phyloP scores from a whole-genome alignment of 2,113 vertebrate genomes.

The Mobula hypostoma region DNA sequence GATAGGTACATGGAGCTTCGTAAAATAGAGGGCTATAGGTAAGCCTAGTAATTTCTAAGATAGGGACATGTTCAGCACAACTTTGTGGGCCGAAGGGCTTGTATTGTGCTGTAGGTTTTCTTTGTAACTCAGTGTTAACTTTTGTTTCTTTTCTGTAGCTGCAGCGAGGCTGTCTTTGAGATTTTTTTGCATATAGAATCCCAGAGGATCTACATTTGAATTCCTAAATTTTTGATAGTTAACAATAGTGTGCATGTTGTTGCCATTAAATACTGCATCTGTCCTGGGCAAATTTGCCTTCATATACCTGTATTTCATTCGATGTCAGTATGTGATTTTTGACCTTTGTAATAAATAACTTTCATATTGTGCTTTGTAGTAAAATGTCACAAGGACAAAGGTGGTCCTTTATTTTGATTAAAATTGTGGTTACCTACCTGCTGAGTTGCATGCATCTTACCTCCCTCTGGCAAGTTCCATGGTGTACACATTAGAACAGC shows the following conservation, averaged over 20 bases:
- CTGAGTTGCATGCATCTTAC: background rate
- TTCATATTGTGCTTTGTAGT: background rate
- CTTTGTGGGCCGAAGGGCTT: too few relatives aligned
- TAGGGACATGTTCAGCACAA: too few relatives aligned
- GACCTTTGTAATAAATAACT: background rate
- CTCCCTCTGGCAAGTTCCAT: background rate
- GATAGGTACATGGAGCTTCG: too few relatives aligned
- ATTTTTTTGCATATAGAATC: background rate
- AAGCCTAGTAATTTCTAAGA: too few relatives aligned
- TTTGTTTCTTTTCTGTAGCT: too few relatives aligned
- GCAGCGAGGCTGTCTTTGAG: background rate
- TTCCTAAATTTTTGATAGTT: background rate
- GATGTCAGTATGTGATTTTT: background rate
- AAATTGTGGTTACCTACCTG: background rate
- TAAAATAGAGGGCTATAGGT: too few relatives aligned
- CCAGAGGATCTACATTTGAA: background rate
- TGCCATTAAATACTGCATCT: conserved; percentile 17
- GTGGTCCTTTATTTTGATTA: background rate
- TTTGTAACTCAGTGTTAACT: too few relatives aligned
- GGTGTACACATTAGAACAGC: background rate
- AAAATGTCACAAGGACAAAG: background rate
- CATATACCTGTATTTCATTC: background rate
- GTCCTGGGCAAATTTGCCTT: background rate
- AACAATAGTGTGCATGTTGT: background rate
- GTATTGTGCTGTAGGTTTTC: too few relatives aligned